phyloP scores from a whole-genome alignment of 53 echinoderm and acorn worm species.

The Stichopus horrens region DNA sequence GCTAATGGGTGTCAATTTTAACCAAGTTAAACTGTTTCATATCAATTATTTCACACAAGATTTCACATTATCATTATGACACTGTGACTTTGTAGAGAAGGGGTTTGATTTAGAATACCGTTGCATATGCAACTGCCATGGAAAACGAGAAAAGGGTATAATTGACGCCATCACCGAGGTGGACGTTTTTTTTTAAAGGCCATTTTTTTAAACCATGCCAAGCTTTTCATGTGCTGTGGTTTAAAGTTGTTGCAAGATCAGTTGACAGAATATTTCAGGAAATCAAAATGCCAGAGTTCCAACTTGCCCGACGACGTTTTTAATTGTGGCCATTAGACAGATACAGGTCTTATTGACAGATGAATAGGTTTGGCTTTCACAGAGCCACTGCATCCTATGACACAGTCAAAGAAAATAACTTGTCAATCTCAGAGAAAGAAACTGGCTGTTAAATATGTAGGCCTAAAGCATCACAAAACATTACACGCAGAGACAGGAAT shows the following conservation, averaged over 20 bases:
- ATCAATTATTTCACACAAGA: neutral
- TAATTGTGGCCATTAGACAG: no score
- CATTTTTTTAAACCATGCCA: no score
- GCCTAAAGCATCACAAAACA: no score
- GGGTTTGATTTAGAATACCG: neutral
- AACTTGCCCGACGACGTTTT: no score
- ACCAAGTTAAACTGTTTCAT: neutral
- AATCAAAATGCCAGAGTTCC: neutral
- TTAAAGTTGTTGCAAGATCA: no score
- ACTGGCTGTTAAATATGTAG: no score
- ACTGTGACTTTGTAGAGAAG: neutral
- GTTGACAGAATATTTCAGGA: neutral
- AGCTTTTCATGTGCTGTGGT: no score
- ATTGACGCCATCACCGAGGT: neutral
- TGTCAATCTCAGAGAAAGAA: no score
- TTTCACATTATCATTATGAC: neutral
- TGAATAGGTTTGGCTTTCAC: neutral
- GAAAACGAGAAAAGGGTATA: neutral
- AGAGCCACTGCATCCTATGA: neutral
- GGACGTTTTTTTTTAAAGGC: no score
- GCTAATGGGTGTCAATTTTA: neutral
- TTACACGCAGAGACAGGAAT: no score
- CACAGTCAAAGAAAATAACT: neutral
- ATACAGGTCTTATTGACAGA: neutral
- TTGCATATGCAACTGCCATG: neutral